These are phyloP conservation scores for Caenorhabditis auriculariae DNA, from an alignment of 2,888 invertebrate genomes.

Conservation along the genomic window DNA sequence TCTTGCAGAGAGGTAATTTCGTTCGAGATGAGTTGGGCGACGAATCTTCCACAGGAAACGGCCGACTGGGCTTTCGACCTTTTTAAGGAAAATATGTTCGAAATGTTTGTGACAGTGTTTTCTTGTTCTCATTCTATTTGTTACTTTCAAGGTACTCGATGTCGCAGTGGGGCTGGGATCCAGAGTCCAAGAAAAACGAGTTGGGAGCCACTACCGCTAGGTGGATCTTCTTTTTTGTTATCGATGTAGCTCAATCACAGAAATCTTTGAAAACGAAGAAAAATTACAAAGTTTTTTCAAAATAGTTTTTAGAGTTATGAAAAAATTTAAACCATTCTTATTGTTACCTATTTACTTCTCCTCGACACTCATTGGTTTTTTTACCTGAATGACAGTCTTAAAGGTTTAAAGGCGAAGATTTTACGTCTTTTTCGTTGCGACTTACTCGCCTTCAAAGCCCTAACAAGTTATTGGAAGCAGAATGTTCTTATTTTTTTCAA, in stretches of 20 bases:
- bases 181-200: conserved; percentile 66
- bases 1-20: conserved; percentile 44
- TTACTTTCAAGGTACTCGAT: conserved; percentile 68
- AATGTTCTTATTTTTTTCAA: too few species aligned
- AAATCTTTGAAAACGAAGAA: background rate
- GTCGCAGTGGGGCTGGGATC: conserved; percentile 72
- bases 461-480: too few species aligned
- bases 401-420: too few species aligned
- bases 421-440: too few species aligned
- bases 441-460: too few species aligned
- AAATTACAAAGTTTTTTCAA: background rate
- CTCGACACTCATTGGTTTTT: too few species aligned
- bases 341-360: too few species aligned
- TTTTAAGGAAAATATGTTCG: conserved; percentile 54
- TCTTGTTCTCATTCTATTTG: background rate
- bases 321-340: too few species aligned
- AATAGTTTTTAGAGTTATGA: too few species aligned
- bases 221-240: too few species aligned
- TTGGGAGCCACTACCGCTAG: conserved; percentile 66
- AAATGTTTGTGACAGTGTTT: conserved; percentile 37
- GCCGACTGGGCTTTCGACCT: conserved; percentile 51
- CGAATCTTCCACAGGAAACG: conserved; percentile 43
- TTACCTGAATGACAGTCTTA: too few species aligned
- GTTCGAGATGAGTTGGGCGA: conserved; percentile 51
- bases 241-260: too few species aligned